phyloP scores from a whole-genome alignment of 2,113 vertebrate genomes.

The Pimephales promelas region DNA sequence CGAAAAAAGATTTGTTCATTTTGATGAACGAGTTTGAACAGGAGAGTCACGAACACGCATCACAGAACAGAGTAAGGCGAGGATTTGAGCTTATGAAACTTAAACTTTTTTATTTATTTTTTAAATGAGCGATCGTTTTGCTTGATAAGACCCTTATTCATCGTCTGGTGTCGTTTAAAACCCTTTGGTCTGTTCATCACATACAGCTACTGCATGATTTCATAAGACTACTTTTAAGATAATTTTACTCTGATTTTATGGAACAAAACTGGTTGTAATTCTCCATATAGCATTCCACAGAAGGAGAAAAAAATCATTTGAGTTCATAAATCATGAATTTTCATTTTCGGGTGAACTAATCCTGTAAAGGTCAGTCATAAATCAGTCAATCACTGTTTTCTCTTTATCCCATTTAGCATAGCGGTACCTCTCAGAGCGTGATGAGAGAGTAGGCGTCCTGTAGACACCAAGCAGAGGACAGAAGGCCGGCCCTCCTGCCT shows the following conservation, averaged over 20 bases:
- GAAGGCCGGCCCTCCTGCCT: conserved; percentile 57
- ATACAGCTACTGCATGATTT: not conserved
- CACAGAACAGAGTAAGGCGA: no score
- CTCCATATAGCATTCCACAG: not conserved
- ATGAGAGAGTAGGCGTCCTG: conserved; percentile 1
- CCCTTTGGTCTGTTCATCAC: not conserved
- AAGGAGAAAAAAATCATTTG: not conserved
- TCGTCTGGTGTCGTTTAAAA: no score
- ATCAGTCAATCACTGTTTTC: conserved; percentile 4
- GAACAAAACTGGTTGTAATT: not conserved
- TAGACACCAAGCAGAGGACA: conserved; percentile 41
- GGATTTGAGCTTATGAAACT: no score
- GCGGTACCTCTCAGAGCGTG: not conserved
- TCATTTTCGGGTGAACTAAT: not conserved
- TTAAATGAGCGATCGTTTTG: no score
- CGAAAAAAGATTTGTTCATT: no score
- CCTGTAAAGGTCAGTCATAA: not conserved
- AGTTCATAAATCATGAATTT: not conserved
- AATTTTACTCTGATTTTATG: not conserved
- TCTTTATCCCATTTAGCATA: not conserved
- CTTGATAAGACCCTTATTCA: no score
- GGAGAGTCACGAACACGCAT: no score
- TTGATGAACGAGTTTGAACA: no score
- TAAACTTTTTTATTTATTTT: no score
- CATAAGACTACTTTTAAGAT: not conserved